Conservation (phyloP, 2,888 invertebrate species). For the Acanthosepion lycidas region DNA sequence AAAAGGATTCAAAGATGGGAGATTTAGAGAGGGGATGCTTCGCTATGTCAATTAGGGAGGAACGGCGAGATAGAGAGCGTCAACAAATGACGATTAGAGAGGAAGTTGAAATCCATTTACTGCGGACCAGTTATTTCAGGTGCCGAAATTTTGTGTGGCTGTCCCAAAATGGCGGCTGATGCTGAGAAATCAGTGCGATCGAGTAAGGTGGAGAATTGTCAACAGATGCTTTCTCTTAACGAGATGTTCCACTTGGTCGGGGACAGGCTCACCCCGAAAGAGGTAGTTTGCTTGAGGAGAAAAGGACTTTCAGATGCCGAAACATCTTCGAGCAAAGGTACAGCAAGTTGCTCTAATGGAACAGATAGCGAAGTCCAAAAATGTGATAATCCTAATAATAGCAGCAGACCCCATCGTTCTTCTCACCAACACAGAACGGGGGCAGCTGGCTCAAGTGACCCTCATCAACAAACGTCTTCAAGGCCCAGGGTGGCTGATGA, state of each 20-base stretch:
- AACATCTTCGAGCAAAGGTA: not conserved
- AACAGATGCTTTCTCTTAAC: conserved; percentile 46
- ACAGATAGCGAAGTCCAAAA: not conserved
- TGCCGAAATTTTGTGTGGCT: conserved; percentile 39
- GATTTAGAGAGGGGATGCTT: not conserved
- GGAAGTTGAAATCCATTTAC: not conserved
- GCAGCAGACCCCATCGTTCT: not conserved
- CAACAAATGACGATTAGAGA: not conserved
- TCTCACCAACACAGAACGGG: not conserved
- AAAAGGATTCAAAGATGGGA: not conserved
- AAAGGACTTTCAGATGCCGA: conserved; percentile 38
- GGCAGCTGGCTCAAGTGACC: not conserved
- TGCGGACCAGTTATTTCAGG: conserved; percentile 1
- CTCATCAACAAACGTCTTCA: conserved; percentile 1
- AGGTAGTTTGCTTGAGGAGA: not conserved
- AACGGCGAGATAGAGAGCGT: not conserved
- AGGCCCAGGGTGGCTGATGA: conserved; percentile 35
- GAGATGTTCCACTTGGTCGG: conserved; percentile 46
- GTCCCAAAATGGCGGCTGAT: conserved; percentile 46
- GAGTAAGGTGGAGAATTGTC: conserved; percentile 12
- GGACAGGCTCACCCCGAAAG: conserved; percentile 39
- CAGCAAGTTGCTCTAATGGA: not conserved
- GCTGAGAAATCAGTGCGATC: not conserved
- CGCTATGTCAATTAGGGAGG: not conserved
- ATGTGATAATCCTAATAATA: conserved; percentile 13